Evolutionary conservation across 1,140 invertebrate genomes (phyloP).

Genomic region (Drosophila obscura): DNA sequence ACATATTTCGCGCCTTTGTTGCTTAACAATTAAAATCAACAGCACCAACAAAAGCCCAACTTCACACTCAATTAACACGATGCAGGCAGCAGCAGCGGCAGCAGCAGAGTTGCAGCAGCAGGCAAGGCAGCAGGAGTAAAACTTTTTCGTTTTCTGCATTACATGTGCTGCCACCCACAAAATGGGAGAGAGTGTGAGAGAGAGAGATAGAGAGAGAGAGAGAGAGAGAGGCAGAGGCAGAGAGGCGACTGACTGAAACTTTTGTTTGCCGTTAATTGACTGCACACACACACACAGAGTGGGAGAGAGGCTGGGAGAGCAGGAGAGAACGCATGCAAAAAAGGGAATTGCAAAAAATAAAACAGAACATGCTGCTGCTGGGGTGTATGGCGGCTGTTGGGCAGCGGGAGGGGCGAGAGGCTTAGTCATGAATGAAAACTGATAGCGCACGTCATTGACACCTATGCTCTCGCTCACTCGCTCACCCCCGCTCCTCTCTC

Average conservation of each 20-base stretch:
- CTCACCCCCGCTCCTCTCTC: conserved; percentile 1
- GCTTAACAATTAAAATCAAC: conserved; percentile 81
- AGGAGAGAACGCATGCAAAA: conserved; percentile 41
- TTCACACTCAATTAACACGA: conserved; percentile 81
- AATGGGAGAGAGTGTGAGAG: conserved; percentile 12
- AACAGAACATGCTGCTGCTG: conserved; percentile 12
- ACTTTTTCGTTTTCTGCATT: conserved; percentile 32
- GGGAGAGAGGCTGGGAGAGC: conserved; percentile 1
- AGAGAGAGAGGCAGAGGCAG: not conserved
- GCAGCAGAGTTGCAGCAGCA: not conserved
- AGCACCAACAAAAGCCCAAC: conserved; percentile 70
- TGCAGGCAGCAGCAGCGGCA: conserved; percentile 60
- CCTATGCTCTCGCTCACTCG: conserved; percentile 28
- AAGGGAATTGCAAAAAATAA: conserved; percentile 9
- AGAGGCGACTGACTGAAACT: conserved; percentile 41
- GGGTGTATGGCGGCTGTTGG: conserved; percentile 17
- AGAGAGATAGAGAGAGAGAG: not conserved
- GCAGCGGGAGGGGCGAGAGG: conserved; percentile 26
- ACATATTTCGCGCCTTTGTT: conserved; percentile 81
- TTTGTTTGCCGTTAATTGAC: conserved; percentile 79
- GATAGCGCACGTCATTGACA: conserved; percentile 81
- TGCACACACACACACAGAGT: conserved; percentile 54
- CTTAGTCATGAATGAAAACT: conserved; percentile 73
- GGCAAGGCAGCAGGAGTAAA: not conserved
- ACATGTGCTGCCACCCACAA: conserved; percentile 51